A percentile compares a stretch with the other conserved stretches of the same genome.
Evolutionary conservation across 2,113 vertebrate species (phyloP).

Genomic region (Lophochroa leadbeateri): DNA sequence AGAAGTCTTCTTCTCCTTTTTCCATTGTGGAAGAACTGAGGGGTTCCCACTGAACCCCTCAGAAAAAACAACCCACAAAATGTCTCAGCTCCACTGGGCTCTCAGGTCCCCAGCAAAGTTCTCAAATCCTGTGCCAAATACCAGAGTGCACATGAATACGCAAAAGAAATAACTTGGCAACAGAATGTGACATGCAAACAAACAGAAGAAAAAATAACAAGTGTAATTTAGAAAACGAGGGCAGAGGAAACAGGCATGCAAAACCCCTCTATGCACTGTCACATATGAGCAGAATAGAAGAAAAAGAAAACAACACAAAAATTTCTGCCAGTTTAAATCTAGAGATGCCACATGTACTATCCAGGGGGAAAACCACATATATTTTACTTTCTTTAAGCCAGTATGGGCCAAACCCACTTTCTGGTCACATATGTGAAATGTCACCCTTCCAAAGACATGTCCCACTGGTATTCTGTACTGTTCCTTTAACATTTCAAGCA

Average conservation of each 20-base stretch:
- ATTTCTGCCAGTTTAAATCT: neutral
- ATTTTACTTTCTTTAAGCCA: neutral
- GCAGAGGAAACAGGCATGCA: rapidly evolving
- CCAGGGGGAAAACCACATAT: rapidly evolving
- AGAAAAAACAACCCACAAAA: neutral
- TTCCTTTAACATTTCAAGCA: neutral
- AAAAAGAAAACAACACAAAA: neutral
- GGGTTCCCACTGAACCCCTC: neutral
- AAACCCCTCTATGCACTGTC: neutral
- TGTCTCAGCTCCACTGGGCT: neutral
- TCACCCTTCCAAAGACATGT: neutral
- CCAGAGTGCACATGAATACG: neutral
- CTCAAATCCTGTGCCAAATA: neutral
- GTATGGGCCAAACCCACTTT: neutral
- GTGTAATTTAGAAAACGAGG: neutral
- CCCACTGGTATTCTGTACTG: neutral
- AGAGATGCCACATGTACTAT: neutral
- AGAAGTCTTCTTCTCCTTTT: neutral
- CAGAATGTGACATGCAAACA: neutral
- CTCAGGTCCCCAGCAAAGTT: neutral
- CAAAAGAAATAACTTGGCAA: neutral
- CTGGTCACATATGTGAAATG: rapidly evolving
- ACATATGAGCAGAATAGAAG: rapidly evolving
- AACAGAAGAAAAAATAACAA: neutral
- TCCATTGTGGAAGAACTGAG: rapidly evolving